A percentile compares a stretch with the other conserved stretches of the same genome.
These are phyloP conservation scores for Perca fluviatilis DNA, from an alignment of 2,113 vertebrate genomes.

Conservation along the genomic window DNA sequence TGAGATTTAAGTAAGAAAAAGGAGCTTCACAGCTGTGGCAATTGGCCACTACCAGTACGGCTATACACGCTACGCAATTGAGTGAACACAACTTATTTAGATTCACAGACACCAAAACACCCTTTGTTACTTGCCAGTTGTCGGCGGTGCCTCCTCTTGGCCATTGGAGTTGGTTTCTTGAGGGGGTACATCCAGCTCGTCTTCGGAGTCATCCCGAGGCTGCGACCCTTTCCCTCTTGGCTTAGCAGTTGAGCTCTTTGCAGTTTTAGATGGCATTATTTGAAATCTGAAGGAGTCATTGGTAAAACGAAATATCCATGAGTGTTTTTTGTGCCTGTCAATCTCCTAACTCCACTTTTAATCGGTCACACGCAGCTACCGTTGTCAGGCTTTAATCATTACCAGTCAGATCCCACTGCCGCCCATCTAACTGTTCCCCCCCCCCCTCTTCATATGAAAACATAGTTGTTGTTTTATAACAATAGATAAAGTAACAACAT, in stretches of 20 bases:
- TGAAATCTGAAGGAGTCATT: conserved; percentile 77
- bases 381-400: conserved; percentile 68
- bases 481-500: conserved; percentile 9
- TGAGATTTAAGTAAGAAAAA: conserved; percentile 58
- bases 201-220: conserved; percentile 83
- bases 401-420: conserved; percentile 59
- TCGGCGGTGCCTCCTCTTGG: conserved; percentile 78
- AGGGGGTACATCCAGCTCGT: conserved; percentile 85
- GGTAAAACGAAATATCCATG: conserved; percentile 63
- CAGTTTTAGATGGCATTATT: conserved; percentile 88
- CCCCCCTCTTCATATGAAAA: not conserved
- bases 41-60: conserved; percentile 60
- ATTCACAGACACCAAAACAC: conserved; percentile 79
- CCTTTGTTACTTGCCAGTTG: conserved; percentile 85
- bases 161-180: conserved; percentile 78
- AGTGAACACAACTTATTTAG: conserved; percentile 78
- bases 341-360: conserved; percentile 66
- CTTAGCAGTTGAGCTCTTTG: conserved; percentile 86
- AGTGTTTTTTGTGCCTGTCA: conserved; percentile 70
- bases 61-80: conserved; percentile 70
- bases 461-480: not conserved
- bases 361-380: conserved; percentile 68
- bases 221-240: conserved; percentile 83
- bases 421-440: conserved; percentile 31
- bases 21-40: conserved; percentile 62